These are phyloP conservation scores for Macquaria ambigua DNA, from an alignment of 2,113 vertebrate species.

Conservation along the genomic window DNA sequence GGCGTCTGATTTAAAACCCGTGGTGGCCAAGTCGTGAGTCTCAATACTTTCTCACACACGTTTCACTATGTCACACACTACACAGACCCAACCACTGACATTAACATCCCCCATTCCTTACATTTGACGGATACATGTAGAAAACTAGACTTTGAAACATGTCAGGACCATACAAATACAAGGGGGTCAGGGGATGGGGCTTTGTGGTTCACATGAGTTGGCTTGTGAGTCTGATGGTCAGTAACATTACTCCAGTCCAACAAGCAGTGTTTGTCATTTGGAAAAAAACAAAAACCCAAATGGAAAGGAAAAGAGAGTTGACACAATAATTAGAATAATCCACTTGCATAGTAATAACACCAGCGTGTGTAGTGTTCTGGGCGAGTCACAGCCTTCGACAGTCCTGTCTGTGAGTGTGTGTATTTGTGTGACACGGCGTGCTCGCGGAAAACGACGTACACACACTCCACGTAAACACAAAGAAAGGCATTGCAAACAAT, in stretches of 20 bases:
- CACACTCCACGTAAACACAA: constrained; percentile 83
- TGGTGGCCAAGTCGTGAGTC: constrained; percentile 43
- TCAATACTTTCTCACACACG: constrained; percentile 53
- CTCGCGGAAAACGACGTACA: constrained; percentile 79
- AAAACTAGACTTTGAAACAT: constrained; percentile 71
- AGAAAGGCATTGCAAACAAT: constrained; percentile 84
- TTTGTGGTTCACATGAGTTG: constrained; percentile 44
- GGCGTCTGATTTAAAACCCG: constrained; percentile 42
- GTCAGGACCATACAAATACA: constrained; percentile 65
- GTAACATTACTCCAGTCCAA: constrained; percentile 58
- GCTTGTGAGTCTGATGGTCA: constrained; percentile 37
- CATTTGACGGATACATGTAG: constrained; percentile 53
- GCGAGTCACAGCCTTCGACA: constrained; percentile 79
- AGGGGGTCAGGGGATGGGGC: not conserved
- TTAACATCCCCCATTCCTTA: constrained; percentile 50
- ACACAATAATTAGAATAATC: constrained; percentile 76
- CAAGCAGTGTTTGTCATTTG: constrained; percentile 80
- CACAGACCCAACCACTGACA: constrained; percentile 65
- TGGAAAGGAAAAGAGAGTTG: constrained; percentile 39
- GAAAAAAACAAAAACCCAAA: not conserved
- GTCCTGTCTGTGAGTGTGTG: constrained; percentile 76
- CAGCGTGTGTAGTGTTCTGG: constrained; percentile 84
- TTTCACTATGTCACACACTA: constrained; percentile 71
- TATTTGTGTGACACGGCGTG: constrained; percentile 62
- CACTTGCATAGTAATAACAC: constrained; percentile 94